A percentile compares a stretch with the other conserved stretches of the same genome.
These are phyloP conservation scores for Nicator chloris DNA, from an alignment of 2,113 vertebrate species.

Conservation along the genomic window DNA sequence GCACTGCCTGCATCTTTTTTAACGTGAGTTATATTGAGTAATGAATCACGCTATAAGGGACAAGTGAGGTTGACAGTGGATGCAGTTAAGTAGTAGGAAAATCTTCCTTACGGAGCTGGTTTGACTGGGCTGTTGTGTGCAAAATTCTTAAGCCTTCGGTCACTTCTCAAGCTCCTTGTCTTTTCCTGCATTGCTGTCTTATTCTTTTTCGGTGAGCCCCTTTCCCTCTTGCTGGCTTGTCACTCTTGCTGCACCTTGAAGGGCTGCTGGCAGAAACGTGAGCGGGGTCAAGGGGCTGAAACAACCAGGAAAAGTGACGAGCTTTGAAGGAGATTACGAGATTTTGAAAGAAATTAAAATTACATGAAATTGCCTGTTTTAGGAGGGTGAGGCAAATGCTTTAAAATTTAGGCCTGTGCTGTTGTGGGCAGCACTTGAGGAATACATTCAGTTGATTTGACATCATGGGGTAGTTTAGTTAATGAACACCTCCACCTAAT, in stretches of 20 bases:
- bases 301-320: not conserved
- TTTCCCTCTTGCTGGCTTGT: not conserved
- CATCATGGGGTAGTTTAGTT: not conserved
- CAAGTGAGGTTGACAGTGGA: not conserved
- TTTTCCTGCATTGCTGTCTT: not conserved
- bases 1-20: not conserved
- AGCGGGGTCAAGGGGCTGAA: not conserved
- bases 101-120: not conserved
- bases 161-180: not conserved
- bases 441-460: not conserved
- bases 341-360: not conserved
- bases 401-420: not conserved
- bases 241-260: not conserved
- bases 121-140: not conserved
- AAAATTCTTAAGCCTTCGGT: not conserved
- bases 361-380: not conserved
- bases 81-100: not conserved
- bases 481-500: accelerated
- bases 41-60: not conserved
- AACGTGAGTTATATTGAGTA: accelerated
- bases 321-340: not conserved
- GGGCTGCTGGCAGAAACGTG: not conserved
- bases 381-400: not conserved
- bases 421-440: not conserved
- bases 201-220: accelerated